phyloP scores from a whole-genome alignment of 2,888 invertebrate species.

The Brachypalpus laphriformis region DNA sequence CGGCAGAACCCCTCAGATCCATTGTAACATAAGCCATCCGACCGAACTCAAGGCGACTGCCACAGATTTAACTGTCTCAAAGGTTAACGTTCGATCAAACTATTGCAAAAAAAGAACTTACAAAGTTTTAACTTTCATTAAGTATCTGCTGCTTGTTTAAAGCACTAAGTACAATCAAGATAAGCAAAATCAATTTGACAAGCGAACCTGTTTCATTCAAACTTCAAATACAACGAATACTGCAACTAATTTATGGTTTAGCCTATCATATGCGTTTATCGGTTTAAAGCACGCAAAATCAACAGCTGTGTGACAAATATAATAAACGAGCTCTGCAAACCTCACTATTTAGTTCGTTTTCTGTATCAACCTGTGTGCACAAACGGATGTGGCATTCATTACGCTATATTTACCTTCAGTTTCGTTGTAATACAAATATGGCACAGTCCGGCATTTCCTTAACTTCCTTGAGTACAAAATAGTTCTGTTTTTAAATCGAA shows the following conservation, averaged over 20 bases:
- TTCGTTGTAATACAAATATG: neutral
- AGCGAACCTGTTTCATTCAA: neutral
- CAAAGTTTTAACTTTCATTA: no score
- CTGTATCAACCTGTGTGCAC: neutral
- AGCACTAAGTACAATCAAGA: no score
- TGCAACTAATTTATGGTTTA: neutral
- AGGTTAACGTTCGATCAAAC: no score
- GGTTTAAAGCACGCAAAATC: neutral
- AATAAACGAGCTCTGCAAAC: neutral
- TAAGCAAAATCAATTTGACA: no score
- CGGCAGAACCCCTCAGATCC: no score
- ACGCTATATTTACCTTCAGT: neutral
- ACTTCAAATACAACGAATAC: neutral
- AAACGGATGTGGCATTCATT: neutral
- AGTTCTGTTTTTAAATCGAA: neutral
- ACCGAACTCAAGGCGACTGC: no score
- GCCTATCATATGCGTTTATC: neutral
- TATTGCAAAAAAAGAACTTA: no score
- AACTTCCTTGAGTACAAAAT: neutral
- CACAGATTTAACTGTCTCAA: no score
- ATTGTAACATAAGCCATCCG: no score
- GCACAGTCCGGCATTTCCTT: neutral
- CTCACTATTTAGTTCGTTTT: neutral
- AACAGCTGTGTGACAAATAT: neutral
- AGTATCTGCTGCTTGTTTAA: no score